These are phyloP conservation scores for Sisor rabdophorus DNA, from an alignment of 2,113 vertebrate species.

Conservation along the genomic window DNA sequence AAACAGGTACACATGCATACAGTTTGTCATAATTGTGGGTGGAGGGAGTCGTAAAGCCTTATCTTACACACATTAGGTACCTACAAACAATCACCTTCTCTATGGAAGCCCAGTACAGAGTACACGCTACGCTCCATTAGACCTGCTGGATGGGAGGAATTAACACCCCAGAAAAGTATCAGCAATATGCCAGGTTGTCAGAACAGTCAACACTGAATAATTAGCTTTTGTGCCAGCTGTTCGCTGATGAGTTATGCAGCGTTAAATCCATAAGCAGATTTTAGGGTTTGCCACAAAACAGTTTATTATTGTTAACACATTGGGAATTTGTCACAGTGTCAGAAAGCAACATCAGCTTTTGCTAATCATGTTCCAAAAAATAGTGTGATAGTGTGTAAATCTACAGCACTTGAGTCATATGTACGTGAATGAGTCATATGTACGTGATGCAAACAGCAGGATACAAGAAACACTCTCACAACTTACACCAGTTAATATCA, in stretches of 20 bases:
- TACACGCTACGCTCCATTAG: not conserved
- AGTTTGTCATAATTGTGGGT: not conserved
- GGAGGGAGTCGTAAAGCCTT: constrained; percentile 15
- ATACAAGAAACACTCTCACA: constrained; percentile 1
- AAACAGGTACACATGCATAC: not conserved
- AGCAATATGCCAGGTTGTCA: constrained; percentile 12
- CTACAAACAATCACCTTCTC: constrained; percentile 2
- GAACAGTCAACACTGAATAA: constrained; percentile 39
- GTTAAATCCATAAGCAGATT: constrained; percentile 2
- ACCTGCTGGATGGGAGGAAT: not conserved
- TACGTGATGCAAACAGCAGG: not conserved
- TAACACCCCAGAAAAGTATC: constrained; percentile 31
- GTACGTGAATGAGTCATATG: not conserved
- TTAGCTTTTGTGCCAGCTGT: constrained; percentile 8
- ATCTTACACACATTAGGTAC: constrained; percentile 1
- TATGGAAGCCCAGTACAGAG: constrained; percentile 14
- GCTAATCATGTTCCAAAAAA: not conserved
- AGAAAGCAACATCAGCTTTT: not conserved
- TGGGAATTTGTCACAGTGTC: not conserved
- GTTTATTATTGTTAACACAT: not conserved
- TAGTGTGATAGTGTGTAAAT: not conserved
- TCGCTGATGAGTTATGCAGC: constrained; percentile 18
- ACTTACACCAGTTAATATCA: not conserved
- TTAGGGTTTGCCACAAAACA: not conserved
- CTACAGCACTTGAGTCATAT: not conserved